Conservation (phyloP, 2,113 vertebrate genomes). For the Cinclus cinclus region DNA sequence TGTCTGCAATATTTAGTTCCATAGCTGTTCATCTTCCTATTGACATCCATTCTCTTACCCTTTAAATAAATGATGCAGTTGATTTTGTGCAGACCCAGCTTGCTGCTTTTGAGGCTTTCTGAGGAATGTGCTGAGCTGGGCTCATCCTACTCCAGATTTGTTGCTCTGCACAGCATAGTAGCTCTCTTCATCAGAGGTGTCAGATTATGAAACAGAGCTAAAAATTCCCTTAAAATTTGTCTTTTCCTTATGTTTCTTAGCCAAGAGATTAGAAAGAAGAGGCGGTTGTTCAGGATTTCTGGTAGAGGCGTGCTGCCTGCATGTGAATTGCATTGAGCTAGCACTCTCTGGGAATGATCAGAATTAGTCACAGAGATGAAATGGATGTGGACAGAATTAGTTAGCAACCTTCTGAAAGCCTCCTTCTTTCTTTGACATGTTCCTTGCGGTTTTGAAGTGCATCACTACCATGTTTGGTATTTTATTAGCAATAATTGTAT, state of each 20-base stretch:
- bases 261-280: not conserved
- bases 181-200: not conserved
- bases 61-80: constrained; percentile 34
- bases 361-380: not conserved
- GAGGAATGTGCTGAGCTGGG: constrained; percentile 5
- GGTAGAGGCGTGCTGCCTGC: not conserved
- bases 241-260: not conserved
- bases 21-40: not conserved
- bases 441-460: constrained; percentile 25
- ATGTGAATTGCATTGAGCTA: not conserved
- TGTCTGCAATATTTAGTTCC: not conserved
- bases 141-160: not conserved
- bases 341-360: not conserved
- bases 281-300: not conserved
- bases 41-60: not conserved
- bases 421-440: constrained; percentile 14
- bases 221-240: not conserved
- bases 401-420: not conserved
- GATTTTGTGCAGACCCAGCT: not conserved
- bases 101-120: not conserved
- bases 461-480: not conserved
- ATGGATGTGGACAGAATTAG: not conserved
- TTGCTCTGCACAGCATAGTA: not conserved
- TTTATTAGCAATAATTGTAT: constrained; percentile 45
- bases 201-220: not conserved